phyloP scores from a whole-genome alignment of 2,113 vertebrate genomes.

The Peromyscus leucopus region DNA sequence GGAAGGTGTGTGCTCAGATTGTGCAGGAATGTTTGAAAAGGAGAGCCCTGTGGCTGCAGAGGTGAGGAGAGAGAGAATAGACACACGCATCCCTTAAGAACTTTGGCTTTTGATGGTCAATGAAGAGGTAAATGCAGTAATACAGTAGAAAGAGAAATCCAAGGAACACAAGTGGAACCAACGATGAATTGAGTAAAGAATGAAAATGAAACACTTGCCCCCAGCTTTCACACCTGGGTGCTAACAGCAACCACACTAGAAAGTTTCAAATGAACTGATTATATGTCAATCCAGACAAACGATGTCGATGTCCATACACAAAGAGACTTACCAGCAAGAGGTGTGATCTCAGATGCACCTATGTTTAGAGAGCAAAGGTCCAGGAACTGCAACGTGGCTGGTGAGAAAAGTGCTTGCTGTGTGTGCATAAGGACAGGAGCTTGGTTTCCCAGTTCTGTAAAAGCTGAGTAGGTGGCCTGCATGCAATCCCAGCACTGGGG shows the following conservation, averaged over 20 bases:
- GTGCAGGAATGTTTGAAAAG: too few species aligned
- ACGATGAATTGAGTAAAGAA: neutral
- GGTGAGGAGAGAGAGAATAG: neutral
- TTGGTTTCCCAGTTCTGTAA: neutral
- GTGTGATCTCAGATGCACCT: neutral
- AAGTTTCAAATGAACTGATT: neutral
- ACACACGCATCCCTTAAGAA: neutral
- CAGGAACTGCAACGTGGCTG: neutral
- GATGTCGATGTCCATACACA: too few species aligned
- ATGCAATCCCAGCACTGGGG: too few species aligned
- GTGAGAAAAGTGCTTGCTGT: neutral
- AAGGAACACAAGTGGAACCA: neutral
- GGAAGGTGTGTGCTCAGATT: neutral
- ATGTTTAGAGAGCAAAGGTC: neutral
- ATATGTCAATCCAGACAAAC: neutral
- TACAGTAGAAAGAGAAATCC: neutral
- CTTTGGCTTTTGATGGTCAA: neutral
- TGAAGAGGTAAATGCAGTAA: neutral
- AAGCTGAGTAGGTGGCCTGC: neutral
- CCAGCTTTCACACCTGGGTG: neutral
- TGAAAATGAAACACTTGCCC: neutral
- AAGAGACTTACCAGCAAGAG: neutral
- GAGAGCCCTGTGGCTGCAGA: neutral
- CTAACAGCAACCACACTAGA: neutral
- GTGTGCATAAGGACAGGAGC: neutral